phyloP scores from a whole-genome alignment of 2,113 vertebrate genomes.

The Tachycineta bicolor region DNA sequence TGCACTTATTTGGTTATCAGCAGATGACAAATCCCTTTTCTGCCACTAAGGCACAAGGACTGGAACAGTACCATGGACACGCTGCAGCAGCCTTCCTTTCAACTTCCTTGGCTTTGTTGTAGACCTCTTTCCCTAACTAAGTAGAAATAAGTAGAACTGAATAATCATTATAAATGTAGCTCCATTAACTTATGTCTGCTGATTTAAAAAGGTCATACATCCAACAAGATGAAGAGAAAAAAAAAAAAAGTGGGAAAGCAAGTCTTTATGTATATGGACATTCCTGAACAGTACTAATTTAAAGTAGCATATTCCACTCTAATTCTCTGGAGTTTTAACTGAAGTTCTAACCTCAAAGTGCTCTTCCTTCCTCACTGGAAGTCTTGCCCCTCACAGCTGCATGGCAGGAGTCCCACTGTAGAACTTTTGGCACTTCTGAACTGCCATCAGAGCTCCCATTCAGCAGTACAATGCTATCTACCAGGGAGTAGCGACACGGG shows the following conservation, averaged over 20 bases:
- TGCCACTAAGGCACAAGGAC: background rate
- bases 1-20: background rate
- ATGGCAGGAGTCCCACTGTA: background rate
- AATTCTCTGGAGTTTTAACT: background rate
- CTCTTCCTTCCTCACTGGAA: background rate
- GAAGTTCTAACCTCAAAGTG: background rate
- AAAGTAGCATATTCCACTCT: background rate
- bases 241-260: background rate
- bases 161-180: background rate
- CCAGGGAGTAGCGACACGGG: rapidly evolving
- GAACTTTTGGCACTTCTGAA: background rate
- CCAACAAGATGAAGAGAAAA: background rate
- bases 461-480: background rate
- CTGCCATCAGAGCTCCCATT: background rate
- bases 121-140: background rate
- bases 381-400: background rate
- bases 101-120: background rate
- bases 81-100: background rate
- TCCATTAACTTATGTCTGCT: background rate
- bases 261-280: background rate
- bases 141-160: background rate
- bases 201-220: background rate
- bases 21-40: background rate
- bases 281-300: background rate
- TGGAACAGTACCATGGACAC: background rate